Evolutionary conservation across 2,797 vertebrate genomes (phyloP).

Genomic region (Macropodus opercularis): DNA sequence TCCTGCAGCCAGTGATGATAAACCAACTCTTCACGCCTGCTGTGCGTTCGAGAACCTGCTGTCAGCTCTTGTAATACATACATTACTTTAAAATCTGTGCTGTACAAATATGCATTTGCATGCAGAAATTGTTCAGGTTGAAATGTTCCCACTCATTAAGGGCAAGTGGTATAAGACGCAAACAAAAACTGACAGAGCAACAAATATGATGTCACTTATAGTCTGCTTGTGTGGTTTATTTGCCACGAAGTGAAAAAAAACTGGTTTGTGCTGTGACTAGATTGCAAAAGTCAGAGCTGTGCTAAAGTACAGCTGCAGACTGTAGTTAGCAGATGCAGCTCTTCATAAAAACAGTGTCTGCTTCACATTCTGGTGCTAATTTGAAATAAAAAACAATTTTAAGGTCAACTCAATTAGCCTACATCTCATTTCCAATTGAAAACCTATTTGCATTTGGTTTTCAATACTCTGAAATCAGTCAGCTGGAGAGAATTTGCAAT

Average conservation of each 20-base stretch:
- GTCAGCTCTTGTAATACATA: conserved; percentile 61
- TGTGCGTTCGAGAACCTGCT: conserved; percentile 39
- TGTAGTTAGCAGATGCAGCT: conserved; percentile 36
- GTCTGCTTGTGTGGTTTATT: conserved; percentile 59
- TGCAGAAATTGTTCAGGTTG: conserved; percentile 64
- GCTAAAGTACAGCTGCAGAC: conserved; percentile 26
- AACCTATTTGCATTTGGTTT: conserved; percentile 65
- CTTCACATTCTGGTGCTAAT: conserved; percentile 38
- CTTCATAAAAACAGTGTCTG: conserved; percentile 11
- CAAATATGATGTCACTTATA: conserved; percentile 70
- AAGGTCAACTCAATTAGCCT: conserved; percentile 69
- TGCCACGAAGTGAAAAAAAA: conserved; percentile 54
- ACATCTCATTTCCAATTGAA: conserved; percentile 46
- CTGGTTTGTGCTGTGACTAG: conserved; percentile 10
- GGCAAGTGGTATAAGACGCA: conserved; percentile 41
- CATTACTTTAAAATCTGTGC: conserved; percentile 58
- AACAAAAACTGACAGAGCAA: conserved; percentile 69
- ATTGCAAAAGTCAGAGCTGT: conserved; percentile 18
- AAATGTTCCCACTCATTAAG: conserved; percentile 61
- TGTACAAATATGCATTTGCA: conserved; percentile 69
- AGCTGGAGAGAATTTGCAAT: conserved; percentile 69
- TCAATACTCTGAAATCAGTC: conserved; percentile 58
- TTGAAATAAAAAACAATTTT: conserved; percentile 57
- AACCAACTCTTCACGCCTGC: conserved; percentile 28
- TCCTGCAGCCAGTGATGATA: conserved; percentile 21